Evolutionary conservation across 2,797 vertebrate genomes (phyloP).

Genomic region (Gallinago solitaria): DNA sequence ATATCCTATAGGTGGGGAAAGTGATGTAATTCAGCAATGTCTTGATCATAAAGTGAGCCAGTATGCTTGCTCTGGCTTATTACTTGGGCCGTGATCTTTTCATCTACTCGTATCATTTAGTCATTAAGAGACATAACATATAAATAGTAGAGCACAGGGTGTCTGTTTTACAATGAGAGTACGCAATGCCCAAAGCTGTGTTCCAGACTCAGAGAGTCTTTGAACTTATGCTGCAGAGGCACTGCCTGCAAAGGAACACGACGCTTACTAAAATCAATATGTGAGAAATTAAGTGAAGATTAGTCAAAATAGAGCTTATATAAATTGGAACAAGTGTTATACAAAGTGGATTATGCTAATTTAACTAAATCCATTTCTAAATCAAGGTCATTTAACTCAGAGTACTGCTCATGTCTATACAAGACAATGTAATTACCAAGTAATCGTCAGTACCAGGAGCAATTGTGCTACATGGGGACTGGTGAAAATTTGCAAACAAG

Average conservation of each 20-base stretch:
- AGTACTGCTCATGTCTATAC: neutral
- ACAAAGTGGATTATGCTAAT: neutral
- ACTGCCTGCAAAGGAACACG: neutral
- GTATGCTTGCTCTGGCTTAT: neutral
- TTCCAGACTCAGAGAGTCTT: neutral
- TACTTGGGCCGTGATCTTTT: neutral
- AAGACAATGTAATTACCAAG: neutral
- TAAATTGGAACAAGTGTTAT: neutral
- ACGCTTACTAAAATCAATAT: neutral
- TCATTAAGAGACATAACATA: neutral
- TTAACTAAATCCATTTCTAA: neutral
- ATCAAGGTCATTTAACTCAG: neutral
- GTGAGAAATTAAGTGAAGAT: neutral
- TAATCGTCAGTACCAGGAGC: neutral
- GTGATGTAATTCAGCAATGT: neutral
- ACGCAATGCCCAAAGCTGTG: neutral
- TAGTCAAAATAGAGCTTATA: neutral
- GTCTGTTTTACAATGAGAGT: neutral
- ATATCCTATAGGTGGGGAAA: neutral
- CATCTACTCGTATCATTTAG: neutral
- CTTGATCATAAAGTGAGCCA: neutral
- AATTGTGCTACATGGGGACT: neutral
- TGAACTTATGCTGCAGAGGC: neutral
- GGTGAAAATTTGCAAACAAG: neutral
- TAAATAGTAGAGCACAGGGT: neutral